Base-by-base conservation (phyloP, 2,888 invertebrate genomes). In the Diarsia dahlii region DNA sequence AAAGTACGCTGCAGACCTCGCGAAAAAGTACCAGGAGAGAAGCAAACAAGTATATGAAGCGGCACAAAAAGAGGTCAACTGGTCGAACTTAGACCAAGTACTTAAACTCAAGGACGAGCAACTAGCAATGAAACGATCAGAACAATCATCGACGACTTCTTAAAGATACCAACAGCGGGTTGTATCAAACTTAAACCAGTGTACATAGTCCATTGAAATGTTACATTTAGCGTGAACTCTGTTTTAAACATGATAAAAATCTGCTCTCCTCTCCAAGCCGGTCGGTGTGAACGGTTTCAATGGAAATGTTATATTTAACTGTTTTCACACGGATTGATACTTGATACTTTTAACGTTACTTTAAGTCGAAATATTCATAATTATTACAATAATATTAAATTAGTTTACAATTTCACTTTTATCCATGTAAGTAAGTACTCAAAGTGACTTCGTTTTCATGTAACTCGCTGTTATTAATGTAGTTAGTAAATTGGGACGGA, bases 1-100 rank as follows among this genome's bases (percentile, higher is more conserved):
- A 0, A 69, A 82, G 9, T 90, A 89, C 20, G 93, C 92, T 0
- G 81, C 84, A 0, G 90, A 93, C 8, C 78, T 94, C 0, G 80
- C 78, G 0, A 88, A 87, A 45, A 87, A 89, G 46, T 93, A 90
- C 46, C 78, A 74, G 4, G 85, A 90, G 18, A 75, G 84, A 0
- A 84, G 54, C 2, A 86, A 89, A 77, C 0, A 46, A 39, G 39
- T 39, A 39, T 39, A 34, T 1, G 81, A 74, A 34, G 20, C 28
- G 0, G 56, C 70, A n/a, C 3, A 74, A n/a, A 71, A 64, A 0
- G 75, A 76, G 1, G 81, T 90, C 8, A 84, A 89, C 0, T 90
- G 92, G 90, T 67, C 71, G 0, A 88, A 87, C 23, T 79, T 90
- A 0, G 87, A 90, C 1, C 62, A 73, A 0, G 78, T 88, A 6